Conservation (phyloP, 2,797 vertebrate species). For the Merluccius polli region DNA sequence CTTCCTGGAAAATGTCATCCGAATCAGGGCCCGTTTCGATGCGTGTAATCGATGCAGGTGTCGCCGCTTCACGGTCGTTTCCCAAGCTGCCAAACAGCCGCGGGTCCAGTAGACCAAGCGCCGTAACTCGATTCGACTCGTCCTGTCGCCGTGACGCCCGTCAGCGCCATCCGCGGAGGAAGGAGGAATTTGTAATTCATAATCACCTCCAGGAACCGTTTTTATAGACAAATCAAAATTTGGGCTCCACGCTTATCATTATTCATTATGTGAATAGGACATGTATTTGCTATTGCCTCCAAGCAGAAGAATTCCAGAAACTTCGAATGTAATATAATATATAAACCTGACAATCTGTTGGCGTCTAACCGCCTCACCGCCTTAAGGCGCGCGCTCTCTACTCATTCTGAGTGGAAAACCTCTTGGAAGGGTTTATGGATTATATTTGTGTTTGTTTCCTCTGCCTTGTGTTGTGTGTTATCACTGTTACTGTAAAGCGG, state of each 20-base stretch:
- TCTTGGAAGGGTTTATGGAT: too few relatives aligned
- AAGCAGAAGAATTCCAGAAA: neutral
- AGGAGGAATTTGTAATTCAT: neutral
- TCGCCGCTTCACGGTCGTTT: conserved; percentile 12
- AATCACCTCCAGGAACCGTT: neutral
- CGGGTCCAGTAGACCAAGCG: neutral
- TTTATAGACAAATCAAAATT: neutral
- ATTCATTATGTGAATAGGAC: neutral
- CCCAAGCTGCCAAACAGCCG: conserved; percentile 45
- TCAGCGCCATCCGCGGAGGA: neutral
- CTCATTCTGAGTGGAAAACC: neutral
- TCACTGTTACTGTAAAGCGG: too few relatives aligned
- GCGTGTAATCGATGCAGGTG: neutral
- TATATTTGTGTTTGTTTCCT: too few relatives aligned
- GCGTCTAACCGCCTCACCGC: neutral
- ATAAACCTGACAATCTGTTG: neutral
- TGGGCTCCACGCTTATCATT: neutral
- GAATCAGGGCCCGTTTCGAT: conserved; percentile 4
- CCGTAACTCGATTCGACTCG: neutral
- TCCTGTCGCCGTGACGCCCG: neutral
- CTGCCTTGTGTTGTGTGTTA: too few relatives aligned
- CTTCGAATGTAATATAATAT: neutral
- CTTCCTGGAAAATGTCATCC: conserved; percentile 1
- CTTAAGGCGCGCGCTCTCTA: neutral
- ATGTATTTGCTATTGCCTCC: neutral